Base-by-base conservation (phyloP, 1,140 invertebrate genomes). In the Drosophila mayri region DNA sequence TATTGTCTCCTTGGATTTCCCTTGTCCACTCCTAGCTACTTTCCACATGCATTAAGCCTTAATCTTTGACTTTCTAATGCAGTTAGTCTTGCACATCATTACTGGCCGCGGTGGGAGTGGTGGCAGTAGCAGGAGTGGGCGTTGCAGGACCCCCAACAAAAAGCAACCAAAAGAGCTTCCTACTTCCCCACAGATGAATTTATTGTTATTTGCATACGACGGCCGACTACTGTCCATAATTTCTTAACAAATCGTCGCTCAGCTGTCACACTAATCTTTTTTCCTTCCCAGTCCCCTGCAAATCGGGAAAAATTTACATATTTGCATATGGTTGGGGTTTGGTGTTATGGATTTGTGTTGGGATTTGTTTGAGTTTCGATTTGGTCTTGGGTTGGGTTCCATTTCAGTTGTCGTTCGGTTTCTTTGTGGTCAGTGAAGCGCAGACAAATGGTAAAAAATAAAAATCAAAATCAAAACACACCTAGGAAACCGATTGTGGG, bases 231-330 rank as follows among this genome's bases (percentile, higher is more conserved):
- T 88, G 85, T 88, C 85, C 85, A 88, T 88, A 88, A 88, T 88
- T 88, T 88, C 80, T 81, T 81, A 90, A 85, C 85, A 88, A 88
- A 90, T 90, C 78, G 84, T 90, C 85, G 84, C 86, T 88, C 81
- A 90, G 85, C 85, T 88, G 85, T 88, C 85, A 90, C 85, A 90
- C 81, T 90, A 90, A 88, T 88, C 85, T 85, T 68, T 58, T 64
- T 64, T 66, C 12, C 5, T 25, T 18, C n/a, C 14, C 18, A 30
- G 6, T 7, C 9, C 65, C 54, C 18, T 22, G 32, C 38, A 28
- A 43, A 46, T 47, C 32, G 38, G 46, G 30, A 65, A 61, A 61
- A 78, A 90, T 90, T 88, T 90, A 86, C 85, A 88, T 88, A 88
- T 90, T 76, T 78, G 59, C 62, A 76, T 57, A 68, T 41, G 74